Percentiles rank a stretch among this genome's conserved stretches.
These are phyloP conservation scores for Leucoraja ocellata DNA, from an alignment of 2,797 vertebrate genomes.

Conservation along the genomic window DNA sequence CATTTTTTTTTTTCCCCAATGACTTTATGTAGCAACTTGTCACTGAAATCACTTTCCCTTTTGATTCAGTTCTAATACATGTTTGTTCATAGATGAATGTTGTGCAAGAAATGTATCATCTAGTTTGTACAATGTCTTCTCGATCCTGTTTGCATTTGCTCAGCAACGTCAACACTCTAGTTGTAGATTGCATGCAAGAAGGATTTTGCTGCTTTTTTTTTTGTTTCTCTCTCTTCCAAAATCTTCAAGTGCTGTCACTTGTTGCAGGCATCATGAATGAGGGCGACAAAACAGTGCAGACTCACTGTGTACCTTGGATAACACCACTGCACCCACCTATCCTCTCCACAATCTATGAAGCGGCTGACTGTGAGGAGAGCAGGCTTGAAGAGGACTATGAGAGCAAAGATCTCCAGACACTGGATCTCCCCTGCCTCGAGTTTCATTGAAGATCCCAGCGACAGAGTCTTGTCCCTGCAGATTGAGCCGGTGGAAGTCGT, in stretches of 20 bases:
- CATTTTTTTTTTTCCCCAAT: neutral
- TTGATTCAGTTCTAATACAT: neutral
- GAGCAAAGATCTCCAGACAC: neutral
- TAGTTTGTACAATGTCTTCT: neutral
- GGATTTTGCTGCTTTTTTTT: neutral
- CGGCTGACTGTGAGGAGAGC: conserved; percentile 33
- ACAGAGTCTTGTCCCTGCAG: conserved; percentile 33
- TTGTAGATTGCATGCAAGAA: conserved; percentile 12
- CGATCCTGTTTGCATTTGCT: neutral
- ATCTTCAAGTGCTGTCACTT: conserved; percentile 31
- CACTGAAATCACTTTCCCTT: neutral
- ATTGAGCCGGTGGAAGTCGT: conserved; percentile 61
- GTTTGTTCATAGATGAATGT: neutral
- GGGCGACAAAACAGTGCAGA: neutral
- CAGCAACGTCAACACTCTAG: neutral
- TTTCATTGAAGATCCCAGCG: neutral
- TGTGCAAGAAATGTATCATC: neutral
- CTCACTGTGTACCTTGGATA: neutral
- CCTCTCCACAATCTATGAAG: conserved; percentile 83
- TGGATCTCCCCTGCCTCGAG: neutral
- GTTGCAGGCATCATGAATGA: conserved; percentile 24
- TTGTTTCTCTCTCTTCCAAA: neutral
- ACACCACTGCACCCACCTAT: conserved; percentile 54
- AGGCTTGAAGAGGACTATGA: conserved; percentile 7
- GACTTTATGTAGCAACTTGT: neutral